Evolutionary conservation across 2,797 vertebrate species (phyloP).

Genomic region (Lepilemur septentrionalis): DNA sequence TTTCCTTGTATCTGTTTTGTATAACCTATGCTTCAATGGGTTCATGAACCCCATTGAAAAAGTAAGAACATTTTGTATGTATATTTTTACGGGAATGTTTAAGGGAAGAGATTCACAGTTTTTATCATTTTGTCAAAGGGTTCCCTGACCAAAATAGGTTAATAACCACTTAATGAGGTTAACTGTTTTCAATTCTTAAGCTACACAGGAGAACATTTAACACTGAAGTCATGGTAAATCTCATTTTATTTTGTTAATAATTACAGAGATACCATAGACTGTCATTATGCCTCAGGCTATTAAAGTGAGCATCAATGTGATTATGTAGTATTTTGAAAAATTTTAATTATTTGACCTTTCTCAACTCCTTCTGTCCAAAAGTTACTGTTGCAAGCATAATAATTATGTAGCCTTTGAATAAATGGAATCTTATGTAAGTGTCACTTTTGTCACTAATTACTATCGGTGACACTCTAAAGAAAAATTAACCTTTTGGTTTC

Average conservation of each 20-base stretch:
- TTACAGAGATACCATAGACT: not conserved
- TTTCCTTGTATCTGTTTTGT: not conserved
- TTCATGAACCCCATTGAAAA: not conserved
- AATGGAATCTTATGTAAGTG: not conserved
- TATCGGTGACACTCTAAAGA: not conserved
- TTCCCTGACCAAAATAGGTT: not conserved
- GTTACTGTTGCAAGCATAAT: not conserved
- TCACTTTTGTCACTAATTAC: not conserved
- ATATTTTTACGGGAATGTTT: not conserved
- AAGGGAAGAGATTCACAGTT: not conserved
- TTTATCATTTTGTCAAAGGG: not conserved
- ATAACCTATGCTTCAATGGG: not conserved
- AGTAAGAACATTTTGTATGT: not conserved
- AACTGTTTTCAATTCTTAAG: not conserved
- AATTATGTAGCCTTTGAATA: not conserved
- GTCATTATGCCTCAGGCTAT: not conserved
- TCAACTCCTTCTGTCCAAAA: not conserved
- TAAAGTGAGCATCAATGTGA: not conserved
- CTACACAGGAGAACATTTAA: not conserved
- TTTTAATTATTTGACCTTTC: conserved; percentile 24
- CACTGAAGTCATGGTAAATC: not conserved
- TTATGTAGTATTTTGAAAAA: not conserved
- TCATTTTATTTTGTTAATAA: not conserved
- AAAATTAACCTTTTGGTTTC: not conserved
- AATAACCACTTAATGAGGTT: not conserved